Conservation (phyloP, 2,888 invertebrate species). For the Molanna angustata region DNA sequence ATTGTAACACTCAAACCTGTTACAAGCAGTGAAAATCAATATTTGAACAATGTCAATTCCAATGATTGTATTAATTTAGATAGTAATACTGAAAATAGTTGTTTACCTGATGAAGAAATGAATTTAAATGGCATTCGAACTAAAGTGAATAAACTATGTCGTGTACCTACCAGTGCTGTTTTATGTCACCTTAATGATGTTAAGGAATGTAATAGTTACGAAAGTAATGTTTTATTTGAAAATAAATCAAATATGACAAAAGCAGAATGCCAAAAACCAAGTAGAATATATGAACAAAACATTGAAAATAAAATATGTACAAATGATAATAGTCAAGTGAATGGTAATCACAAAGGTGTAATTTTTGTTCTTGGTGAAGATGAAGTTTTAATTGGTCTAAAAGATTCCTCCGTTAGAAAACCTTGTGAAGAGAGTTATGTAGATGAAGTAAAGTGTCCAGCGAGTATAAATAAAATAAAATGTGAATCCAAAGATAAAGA, state of each 20-base stretch:
- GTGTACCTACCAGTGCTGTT: constrained; percentile 35
- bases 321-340: neutral
- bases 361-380: constrained; percentile 71
- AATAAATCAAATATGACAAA: neutral
- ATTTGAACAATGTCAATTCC: constrained; percentile 1
- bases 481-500: constrained; percentile 5
- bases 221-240: no score
- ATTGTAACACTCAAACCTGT: constrained; percentile 10
- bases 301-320: neutral
- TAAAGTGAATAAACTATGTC: constrained; percentile 34
- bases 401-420: constrained; percentile 39
- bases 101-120: neutral
- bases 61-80: constrained; percentile 6
- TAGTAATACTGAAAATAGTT: neutral
- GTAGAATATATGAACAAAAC: neutral
- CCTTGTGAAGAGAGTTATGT: neutral
- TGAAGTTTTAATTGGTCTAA: constrained; percentile 64
- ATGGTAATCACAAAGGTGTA: constrained; percentile 43
- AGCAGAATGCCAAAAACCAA: constrained; percentile 12
- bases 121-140: constrained; percentile 5
- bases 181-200: constrained; percentile 20
- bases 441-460: no score
- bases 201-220: neutral
- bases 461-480: no score
- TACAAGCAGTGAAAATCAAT: constrained; percentile 6